Evolutionary conservation across 2,797 vertebrate genomes (phyloP).

Genomic region (Halcyon chelicuti): DNA sequence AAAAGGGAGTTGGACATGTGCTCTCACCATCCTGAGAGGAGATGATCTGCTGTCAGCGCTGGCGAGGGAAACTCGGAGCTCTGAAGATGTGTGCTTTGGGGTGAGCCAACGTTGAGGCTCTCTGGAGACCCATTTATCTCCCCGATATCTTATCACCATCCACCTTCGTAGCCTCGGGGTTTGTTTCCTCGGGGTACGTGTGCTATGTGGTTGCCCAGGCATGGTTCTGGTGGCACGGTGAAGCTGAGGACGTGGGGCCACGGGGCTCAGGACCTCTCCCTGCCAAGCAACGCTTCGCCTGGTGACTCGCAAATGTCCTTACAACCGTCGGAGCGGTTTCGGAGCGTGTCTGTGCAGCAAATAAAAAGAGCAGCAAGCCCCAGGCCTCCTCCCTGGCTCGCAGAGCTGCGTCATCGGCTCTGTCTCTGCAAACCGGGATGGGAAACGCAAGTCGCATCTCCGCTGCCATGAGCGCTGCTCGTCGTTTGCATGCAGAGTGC

Average conservation of each 20-base stretch:
- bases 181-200: fast-evolving
- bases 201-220: background rate
- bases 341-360: background rate
- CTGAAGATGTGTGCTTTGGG: background rate
- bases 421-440: background rate
- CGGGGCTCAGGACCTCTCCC: background rate
- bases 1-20: fast-evolving
- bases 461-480: background rate
- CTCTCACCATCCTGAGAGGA: background rate
- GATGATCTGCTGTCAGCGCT: background rate
- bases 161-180: background rate
- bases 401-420: background rate
- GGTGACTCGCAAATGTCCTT: too few relatives aligned
- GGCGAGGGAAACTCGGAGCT: background rate
- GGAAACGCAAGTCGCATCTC: background rate
- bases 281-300: background rate
- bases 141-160: background rate
- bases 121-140: background rate
- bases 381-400: background rate
- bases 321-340: fast-evolving
- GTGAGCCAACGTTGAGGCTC: background rate
- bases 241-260: fast-evolving
- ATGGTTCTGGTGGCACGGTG: fast-evolving
- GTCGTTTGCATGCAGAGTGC: background rate
- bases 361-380: background rate